Percentiles rank a stretch among this genome's conserved stretches.
These are phyloP conservation scores for Mastomys coucha DNA, from an alignment of 2,113 vertebrate genomes.

Conservation along the genomic window DNA sequence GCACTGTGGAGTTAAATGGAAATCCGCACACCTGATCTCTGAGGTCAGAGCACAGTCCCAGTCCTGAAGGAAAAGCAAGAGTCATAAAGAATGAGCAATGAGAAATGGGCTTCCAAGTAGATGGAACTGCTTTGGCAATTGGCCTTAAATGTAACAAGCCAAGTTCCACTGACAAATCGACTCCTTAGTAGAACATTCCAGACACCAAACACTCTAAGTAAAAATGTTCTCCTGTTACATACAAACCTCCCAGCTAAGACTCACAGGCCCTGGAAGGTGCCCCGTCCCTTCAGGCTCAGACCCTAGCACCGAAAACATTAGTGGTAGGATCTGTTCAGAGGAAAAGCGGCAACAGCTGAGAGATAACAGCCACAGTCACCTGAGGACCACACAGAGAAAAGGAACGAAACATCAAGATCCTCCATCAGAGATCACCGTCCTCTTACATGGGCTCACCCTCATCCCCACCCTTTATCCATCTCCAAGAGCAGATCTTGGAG, in stretches of 20 bases:
- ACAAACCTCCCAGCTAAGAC: not conserved
- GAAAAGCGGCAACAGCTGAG: not conserved
- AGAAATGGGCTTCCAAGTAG: not conserved
- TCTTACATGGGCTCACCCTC: rapidly evolving
- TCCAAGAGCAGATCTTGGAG: not conserved
- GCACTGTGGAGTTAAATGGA: not conserved
- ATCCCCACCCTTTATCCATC: not conserved
- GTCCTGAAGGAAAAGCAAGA: not conserved
- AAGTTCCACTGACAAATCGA: not conserved
- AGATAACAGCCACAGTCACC: not conserved
- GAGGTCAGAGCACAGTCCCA: not conserved
- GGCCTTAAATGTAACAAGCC: not conserved
- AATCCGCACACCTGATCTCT: not conserved
- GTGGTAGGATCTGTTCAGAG: not conserved
- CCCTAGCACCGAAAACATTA: not conserved
- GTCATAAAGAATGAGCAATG: not conserved
- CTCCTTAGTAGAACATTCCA: slow-evolving; percentile 1
- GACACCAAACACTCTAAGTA: not conserved
- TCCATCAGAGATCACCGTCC: not conserved
- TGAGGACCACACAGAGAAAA: not conserved
- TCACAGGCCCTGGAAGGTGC: not conserved
- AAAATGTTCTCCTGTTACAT: not conserved
- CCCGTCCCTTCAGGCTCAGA: not conserved
- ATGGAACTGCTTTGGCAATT: not conserved
- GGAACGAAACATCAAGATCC: not conserved